Evolutionary conservation across 2,888 invertebrate genomes (phyloP).

Genomic region (Invenusta paracnida): DNA sequence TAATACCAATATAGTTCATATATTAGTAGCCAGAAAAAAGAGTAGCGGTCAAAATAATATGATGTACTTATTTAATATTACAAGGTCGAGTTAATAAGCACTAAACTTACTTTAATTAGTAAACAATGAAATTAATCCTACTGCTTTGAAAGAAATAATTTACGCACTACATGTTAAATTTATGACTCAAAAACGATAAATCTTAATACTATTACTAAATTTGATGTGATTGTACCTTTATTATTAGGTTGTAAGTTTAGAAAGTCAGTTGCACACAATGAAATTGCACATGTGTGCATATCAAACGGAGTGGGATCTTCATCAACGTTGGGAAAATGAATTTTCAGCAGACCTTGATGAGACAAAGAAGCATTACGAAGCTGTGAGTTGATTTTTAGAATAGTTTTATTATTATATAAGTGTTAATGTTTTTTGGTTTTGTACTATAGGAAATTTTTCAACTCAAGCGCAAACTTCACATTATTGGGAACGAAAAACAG

Average conservation of each 20-base stretch:
- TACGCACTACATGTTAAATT: no score
- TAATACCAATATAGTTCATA: no score
- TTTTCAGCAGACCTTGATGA: neutral
- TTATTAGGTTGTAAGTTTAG: neutral
- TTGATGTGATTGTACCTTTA: neutral
- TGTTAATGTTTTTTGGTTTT: neutral
- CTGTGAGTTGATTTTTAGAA: neutral
- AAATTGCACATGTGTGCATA: slow-evolving; percentile 3
- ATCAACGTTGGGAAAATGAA: neutral
- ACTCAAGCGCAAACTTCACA: slow-evolving; percentile 1
- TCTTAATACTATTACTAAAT: no score
- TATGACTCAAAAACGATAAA: no score
- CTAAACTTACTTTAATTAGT: no score
- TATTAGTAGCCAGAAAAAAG: no score
- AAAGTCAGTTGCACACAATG: slow-evolving; percentile 6
- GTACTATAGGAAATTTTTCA: neutral
- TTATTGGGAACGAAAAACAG: neutral
- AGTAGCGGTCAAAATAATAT: no score
- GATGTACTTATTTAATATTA: no score
- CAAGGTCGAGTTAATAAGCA: no score
- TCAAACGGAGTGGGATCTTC: slow-evolving; percentile 10
- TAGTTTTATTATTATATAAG: neutral
- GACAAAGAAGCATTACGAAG: neutral
- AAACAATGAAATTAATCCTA: no score
- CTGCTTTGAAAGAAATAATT: no score